These are phyloP conservation scores for Beris morrisii DNA, from an alignment of 2,888 invertebrate genomes.

Conservation along the genomic window DNA sequence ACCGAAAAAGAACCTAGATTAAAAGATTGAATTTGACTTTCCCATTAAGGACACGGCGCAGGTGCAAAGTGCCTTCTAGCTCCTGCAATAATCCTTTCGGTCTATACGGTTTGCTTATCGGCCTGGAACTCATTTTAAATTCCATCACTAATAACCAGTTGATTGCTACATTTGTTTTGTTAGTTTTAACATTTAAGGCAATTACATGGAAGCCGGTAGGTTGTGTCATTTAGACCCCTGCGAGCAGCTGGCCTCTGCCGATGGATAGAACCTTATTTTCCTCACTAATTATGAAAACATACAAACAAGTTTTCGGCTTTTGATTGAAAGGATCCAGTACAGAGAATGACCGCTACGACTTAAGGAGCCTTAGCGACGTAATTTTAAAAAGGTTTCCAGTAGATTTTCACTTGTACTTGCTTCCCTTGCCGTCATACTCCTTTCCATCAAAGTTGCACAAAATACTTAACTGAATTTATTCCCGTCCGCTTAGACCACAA, in stretches of 20 bases:
- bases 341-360: too few species aligned
- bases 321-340: too few species aligned
- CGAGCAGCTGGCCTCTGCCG: constrained; percentile 15
- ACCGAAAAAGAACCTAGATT: constrained; percentile 14
- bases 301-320: too few species aligned
- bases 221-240: neutral
- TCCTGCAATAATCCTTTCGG: constrained; percentile 21
- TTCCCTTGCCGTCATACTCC: too few species aligned
- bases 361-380: too few species aligned
- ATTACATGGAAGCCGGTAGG: neutral
- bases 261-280: constrained; percentile 22
- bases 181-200: neutral
- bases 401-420: too few species aligned
- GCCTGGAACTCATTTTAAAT: constrained; percentile 18
- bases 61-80: constrained; percentile 12
- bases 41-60: constrained; percentile 12
- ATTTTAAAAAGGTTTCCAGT: too few species aligned
- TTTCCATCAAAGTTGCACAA: too few species aligned
- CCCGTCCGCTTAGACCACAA: too few species aligned
- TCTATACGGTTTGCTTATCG: constrained; percentile 3
- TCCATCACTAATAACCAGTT: constrained; percentile 25
- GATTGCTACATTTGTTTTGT: constrained; percentile 31
- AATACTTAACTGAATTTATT: too few species aligned
- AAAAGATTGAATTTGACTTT: constrained; percentile 19
- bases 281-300: constrained; percentile 10